Evolutionary conservation across 1,140 invertebrate genomes (phyloP).

Genomic region (Rhopalosiphum maidis): DNA sequence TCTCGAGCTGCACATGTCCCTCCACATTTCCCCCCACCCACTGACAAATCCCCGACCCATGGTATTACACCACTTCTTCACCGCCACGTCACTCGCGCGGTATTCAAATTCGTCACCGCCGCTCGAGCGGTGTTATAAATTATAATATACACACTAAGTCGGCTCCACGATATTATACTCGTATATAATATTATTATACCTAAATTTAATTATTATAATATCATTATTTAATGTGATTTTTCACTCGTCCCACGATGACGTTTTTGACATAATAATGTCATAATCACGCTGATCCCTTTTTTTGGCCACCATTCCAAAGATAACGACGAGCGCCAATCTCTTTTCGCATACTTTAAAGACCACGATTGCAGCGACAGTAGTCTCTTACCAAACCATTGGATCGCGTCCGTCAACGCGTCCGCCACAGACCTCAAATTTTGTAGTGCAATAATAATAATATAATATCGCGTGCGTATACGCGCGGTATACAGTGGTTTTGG

Average conservation of each 20-base stretch:
- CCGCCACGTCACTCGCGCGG: not conserved
- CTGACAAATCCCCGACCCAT: not conserved
- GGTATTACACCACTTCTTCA: not conserved
- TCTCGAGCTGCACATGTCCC: conserved; percentile 34
- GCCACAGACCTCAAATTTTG: not conserved
- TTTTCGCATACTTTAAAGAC: not conserved
- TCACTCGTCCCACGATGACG: not conserved
- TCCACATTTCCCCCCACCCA: not conserved
- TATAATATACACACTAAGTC: not conserved
- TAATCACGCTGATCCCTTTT: not conserved
- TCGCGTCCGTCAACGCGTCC: not conserved
- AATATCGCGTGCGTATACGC: not conserved
- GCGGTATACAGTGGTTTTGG: not conserved
- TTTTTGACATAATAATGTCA: not conserved
- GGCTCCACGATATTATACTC: not conserved
- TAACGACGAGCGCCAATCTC: not conserved
- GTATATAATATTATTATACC: not conserved
- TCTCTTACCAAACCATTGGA: not conserved
- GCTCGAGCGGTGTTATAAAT: not conserved
- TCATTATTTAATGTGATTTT: not conserved
- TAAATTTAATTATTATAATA: not conserved
- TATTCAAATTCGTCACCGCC: conserved; percentile 40
- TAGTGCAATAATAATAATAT: not conserved
- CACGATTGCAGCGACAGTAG: not conserved
- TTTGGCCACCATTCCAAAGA: not conserved